Evolutionary conservation across 1,140 invertebrate species (phyloP).

Genomic region (Geopemphigus sp.): DNA sequence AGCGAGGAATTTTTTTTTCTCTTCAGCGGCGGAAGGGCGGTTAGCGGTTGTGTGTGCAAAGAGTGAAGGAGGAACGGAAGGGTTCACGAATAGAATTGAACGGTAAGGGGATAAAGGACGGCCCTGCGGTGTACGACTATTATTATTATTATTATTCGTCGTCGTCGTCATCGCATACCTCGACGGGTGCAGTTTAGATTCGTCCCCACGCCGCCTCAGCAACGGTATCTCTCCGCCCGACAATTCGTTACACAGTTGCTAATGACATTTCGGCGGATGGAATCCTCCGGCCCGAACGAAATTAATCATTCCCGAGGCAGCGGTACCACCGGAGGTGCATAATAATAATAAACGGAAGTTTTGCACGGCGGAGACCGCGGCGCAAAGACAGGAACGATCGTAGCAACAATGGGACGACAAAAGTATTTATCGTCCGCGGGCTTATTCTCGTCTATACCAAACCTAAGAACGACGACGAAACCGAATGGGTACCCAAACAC

Average conservation of each 20-base stretch:
- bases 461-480: no score
- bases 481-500: no score
- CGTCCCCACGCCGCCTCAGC: not conserved
- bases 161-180: constrained; percentile 18
- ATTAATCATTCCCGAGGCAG: constrained; percentile 21
- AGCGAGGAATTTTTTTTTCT: no score
- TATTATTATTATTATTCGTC: constrained; percentile 9
- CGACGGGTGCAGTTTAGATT: constrained; percentile 15
- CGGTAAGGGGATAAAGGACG: not conserved
- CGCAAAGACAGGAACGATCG: not conserved
- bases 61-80: not conserved
- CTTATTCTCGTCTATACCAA: no score
- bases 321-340: not conserved
- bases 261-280: constrained; percentile 25
- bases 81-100: not conserved
- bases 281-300: not conserved
- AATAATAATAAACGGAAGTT: not conserved
- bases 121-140: not conserved
- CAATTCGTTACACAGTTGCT: constrained; percentile 27
- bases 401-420: no score
- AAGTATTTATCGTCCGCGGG: not conserved
- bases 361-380: not conserved
- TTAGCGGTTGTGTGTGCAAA: not conserved
- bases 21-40: not conserved
- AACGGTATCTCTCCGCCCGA: no score